Percentiles rank a stretch among this genome's conserved stretches.
These are phyloP conservation scores for Xylocopa sonorina DNA, from an alignment of 1,140 invertebrate genomes.

Conservation along the genomic window DNA sequence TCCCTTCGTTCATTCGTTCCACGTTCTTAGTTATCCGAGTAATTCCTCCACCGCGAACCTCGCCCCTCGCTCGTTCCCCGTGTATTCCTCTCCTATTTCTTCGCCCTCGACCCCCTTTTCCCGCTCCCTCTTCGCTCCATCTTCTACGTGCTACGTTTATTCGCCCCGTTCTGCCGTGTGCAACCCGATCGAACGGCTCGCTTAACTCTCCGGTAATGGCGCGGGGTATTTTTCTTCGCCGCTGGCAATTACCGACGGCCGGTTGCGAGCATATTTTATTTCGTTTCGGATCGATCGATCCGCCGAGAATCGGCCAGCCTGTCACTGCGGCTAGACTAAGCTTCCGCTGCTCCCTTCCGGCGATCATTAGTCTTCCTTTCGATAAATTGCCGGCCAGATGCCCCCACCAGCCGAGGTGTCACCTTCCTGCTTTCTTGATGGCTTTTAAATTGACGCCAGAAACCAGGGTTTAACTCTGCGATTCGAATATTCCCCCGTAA, in stretches of 20 bases:
- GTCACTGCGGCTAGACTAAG: slow-evolving; percentile 41
- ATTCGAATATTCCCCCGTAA: neutral
- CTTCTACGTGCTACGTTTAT: neutral
- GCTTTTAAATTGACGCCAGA: neutral
- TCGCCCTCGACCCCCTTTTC: neutral
- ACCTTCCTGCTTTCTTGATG: slow-evolving; percentile 27
- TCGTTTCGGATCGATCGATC: slow-evolving; percentile 61
- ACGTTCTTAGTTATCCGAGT: slow-evolving; percentile 73
- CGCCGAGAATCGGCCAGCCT: slow-evolving; percentile 48
- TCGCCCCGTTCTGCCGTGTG: neutral
- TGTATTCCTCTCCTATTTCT: slow-evolving; percentile 9
- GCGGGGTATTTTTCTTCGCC: slow-evolving; percentile 70
- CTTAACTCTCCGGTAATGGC: slow-evolving; percentile 68
- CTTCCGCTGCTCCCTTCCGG: neutral
- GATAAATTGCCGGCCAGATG: slow-evolving; percentile 63
- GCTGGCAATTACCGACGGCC: slow-evolving; percentile 67
- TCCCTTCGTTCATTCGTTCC: slow-evolving; percentile 70
- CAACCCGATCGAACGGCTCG: slow-evolving; percentile 48
- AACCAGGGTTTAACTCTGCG: neutral
- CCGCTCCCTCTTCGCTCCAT: slow-evolving; percentile 1
- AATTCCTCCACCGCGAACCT: slow-evolving; percentile 60
- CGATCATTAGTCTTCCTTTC: slow-evolving; percentile 64
- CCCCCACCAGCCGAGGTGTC: slow-evolving; percentile 50
- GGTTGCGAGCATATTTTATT: slow-evolving; percentile 69
- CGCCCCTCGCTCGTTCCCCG: no score